Evolutionary conservation across 2,113 vertebrate genomes (phyloP), one percentile per base, ranked within the genome.

Genomic region (Balaenoptera acutorostrata): DNA sequence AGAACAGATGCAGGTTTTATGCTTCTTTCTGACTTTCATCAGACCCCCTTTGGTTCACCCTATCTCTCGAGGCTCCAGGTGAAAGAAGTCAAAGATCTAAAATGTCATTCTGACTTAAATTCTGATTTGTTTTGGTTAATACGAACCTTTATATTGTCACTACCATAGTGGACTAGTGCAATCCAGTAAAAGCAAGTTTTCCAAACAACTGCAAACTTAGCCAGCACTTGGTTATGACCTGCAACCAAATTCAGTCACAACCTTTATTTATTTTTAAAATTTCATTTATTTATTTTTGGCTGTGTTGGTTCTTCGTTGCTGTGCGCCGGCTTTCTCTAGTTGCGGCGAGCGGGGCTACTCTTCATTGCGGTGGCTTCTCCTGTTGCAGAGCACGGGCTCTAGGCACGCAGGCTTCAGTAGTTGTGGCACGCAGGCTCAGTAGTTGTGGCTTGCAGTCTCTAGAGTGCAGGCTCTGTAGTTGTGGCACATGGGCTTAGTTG

Each of bases 81-180:
- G 49, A 96, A 15, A 81, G 61, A 92, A 68, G 31, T 7, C 57
- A 92, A 85, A 44, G 44, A 25, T 52, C 20, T 41, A 23, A 72
- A 23, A 46, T 75, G 29, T 52, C 33, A 23, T 82, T 46, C 77
- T 74, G 59, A 92, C 72, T 46, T 63, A 61, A 93, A 85, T 75
- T 72, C 33, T 29, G 27, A 23, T 93, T 93, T 78, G 33, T 72
- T 11, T 63, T 25, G 44, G 10, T 20, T 74, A 59, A 74, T 84
- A 52, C 17, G 59, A 44, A 81, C 10, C 8, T 46, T 36, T 17
- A n/a, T 41, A 9, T 71, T 46, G 14, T 69, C 17, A 20, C 27
- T 27, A 46, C 59, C 0, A 0, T 0, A 6, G 15, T 25, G 29
- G 59, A 52, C 8, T 29, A 41, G 36, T 44, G 29, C 68, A 49